Conservation (phyloP, 2,113 vertebrate species). For the Peucedramus taeniatus region DNA sequence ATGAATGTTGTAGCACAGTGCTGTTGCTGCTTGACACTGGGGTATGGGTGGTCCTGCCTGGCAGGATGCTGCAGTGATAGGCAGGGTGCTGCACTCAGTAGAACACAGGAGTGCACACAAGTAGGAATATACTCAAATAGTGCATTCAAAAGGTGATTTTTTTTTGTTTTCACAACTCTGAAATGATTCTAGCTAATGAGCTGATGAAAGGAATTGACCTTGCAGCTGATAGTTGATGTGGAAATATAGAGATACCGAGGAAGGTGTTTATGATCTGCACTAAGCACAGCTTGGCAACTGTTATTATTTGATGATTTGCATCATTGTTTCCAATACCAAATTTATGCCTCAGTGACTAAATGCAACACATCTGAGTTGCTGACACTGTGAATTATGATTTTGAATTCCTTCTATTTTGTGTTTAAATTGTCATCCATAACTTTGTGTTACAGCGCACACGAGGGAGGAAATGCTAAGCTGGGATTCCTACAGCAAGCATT, state of each 20-base stretch:
- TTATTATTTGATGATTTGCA: not conserved
- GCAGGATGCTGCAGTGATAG: not conserved
- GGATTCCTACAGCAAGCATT: not conserved
- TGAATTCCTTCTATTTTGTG: not conserved
- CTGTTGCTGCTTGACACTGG: not conserved
- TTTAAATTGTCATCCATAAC: conserved; percentile 30
- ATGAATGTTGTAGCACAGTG: not conserved
- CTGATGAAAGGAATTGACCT: not conserved
- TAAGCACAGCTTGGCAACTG: not conserved
- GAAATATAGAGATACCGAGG: not conserved
- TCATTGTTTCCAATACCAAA: not conserved
- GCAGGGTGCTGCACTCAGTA: not conserved
- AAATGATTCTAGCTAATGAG: not conserved
- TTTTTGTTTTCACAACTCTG: not conserved
- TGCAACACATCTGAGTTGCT: not conserved
- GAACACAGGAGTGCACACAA: not conserved
- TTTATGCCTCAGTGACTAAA: not conserved
- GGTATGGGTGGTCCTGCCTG: not conserved
- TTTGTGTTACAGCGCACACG: not conserved
- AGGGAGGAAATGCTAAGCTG: not conserved
- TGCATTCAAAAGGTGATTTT: not conserved
- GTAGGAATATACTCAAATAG: not conserved
- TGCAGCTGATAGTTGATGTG: not conserved
- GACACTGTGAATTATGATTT: not conserved
- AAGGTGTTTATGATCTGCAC: not conserved